Percentiles rank a stretch among this genome's conserved stretches.
Evolutionary conservation across 2,888 invertebrate genomes (phyloP).

Genomic region (Drosophila koepferae): DNA sequence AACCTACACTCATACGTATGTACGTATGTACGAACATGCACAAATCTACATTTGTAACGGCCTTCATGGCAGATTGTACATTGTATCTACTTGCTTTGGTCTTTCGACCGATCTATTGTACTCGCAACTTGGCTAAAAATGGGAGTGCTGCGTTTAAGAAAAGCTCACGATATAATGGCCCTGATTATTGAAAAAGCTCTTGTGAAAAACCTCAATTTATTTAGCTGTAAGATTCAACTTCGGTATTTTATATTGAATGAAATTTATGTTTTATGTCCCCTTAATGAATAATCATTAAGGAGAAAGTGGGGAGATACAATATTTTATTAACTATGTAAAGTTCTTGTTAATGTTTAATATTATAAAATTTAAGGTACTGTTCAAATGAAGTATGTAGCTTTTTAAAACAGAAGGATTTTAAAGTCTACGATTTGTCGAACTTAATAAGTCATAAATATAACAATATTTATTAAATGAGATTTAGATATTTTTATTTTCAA

Average conservation of each 20-base stretch:
- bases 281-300: too few relatives aligned
- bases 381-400: not conserved
- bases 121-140: conserved; percentile 37
- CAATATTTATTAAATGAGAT: conserved; percentile 1
- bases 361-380: not conserved
- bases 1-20: conserved; percentile 29
- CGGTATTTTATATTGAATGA: not conserved
- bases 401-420: not conserved
- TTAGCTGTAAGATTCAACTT: not conserved
- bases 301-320: too few relatives aligned
- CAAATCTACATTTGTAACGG: conserved; percentile 51
- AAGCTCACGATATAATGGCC: conserved; percentile 47
- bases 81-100: conserved; percentile 43
- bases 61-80: conserved; percentile 49
- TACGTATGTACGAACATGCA: conserved; percentile 16
- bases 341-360: not conserved
- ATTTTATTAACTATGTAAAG: too few relatives aligned
- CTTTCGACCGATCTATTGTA: conserved; percentile 52
- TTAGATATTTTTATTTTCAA: not conserved
- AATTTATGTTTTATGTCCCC: too few relatives aligned
- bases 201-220: conserved; percentile 16
- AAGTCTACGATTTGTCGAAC: not conserved
- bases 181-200: conserved; percentile 56
- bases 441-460: not conserved
- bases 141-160: conserved; percentile 59